Conservation (phyloP, 2,113 vertebrate species). For the Ciconia stormi region DNA sequence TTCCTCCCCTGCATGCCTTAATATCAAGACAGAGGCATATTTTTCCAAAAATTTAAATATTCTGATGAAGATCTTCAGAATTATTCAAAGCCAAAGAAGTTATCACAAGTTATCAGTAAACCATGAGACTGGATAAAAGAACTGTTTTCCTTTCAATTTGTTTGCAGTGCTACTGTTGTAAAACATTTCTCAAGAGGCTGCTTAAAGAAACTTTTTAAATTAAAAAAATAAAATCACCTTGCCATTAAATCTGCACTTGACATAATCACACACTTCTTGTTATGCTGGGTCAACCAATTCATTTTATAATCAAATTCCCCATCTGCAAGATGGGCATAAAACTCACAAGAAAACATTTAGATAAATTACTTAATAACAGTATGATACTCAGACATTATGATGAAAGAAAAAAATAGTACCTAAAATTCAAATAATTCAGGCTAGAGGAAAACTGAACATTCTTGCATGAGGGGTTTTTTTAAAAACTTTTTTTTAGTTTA, state of each 20-base stretch:
- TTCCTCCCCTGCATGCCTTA: background rate
- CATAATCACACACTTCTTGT: background rate
- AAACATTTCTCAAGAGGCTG: background rate
- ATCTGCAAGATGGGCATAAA: background rate
- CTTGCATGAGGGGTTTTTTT: background rate
- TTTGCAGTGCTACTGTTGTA: background rate
- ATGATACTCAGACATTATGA: background rate
- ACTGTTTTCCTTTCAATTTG: background rate
- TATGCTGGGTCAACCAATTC: background rate
- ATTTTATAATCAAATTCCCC: background rate
- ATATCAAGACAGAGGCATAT: accelerated
- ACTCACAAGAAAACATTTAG: background rate
- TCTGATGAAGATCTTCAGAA: background rate
- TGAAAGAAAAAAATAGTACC: background rate
- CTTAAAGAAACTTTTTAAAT: background rate
- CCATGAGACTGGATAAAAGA: background rate
- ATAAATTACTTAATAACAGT: background rate
- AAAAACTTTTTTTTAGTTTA: background rate
- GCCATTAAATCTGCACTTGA: background rate
- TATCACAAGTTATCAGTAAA: background rate
- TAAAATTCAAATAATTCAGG: background rate
- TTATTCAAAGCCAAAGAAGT: background rate
- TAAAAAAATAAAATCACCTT: background rate
- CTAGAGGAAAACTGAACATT: background rate
- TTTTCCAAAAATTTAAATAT: background rate